Percentiles rank a stretch among this genome's conserved stretches.
phyloP scores from a whole-genome alignment of 2,113 vertebrate genomes.

The Ptilorrhoa leucosticta region DNA sequence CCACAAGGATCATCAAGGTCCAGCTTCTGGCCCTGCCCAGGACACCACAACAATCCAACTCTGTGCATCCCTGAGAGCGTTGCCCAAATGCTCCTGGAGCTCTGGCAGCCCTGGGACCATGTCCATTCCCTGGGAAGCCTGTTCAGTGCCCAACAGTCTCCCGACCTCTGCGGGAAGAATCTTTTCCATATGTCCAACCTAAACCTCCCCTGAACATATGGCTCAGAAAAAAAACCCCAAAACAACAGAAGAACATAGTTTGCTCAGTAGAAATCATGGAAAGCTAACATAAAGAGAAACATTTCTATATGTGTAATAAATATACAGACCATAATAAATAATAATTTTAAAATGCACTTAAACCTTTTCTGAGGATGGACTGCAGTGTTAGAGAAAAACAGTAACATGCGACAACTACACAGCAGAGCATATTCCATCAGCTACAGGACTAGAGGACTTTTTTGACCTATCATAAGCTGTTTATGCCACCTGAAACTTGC shows the following conservation, averaged over 20 bases:
- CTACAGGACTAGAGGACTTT: rapidly evolving
- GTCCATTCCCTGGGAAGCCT: neutral
- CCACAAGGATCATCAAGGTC: neutral
- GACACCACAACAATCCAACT: neutral
- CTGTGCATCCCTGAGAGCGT: rapidly evolving
- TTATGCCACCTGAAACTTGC: neutral
- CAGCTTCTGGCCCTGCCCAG: neutral
- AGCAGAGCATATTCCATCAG: neutral
- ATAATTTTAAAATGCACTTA: neutral
- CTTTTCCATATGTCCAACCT: neutral
- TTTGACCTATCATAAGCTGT: neutral
- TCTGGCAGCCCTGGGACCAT: neutral
- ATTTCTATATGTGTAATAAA: neutral
- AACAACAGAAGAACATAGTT: neutral
- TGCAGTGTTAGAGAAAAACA: neutral
- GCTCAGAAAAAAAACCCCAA: neutral
- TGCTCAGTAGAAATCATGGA: neutral
- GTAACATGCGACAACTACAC: neutral
- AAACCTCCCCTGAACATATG: rapidly evolving
- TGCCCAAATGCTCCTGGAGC: neutral
- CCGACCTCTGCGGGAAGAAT: neutral
- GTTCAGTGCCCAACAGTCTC: rapidly evolving
- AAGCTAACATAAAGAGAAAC: neutral
- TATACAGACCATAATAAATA: neutral
- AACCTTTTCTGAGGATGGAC: neutral